Base-by-base conservation (phyloP, 2,797 vertebrate genomes). In the Sebastes vulpes region DNA sequence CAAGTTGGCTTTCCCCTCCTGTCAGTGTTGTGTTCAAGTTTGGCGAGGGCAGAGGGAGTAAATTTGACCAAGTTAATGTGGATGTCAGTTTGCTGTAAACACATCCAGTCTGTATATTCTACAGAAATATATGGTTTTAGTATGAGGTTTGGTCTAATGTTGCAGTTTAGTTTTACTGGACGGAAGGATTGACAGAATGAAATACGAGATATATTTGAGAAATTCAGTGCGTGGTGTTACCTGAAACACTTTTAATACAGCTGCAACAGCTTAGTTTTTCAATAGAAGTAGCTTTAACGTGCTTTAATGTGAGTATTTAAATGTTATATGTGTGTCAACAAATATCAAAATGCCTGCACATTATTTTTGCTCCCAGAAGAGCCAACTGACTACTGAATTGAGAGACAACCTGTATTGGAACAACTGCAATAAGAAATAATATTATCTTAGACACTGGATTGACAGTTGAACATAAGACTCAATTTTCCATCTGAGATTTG, bases 11-110 rank as follows among this genome's bases (percentile, higher is more conserved):
- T 94, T 91, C 80, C 64, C 75, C 73, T 73, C 42, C 84, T 85
- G 84, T 92, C 91, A 90, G 79, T 84, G 66, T 77, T 88, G 83
- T 77, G 82, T 86, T 94, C 84, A 86, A 74, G 73, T 89, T 84
- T 90, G 87, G 90, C 87, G 31, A 83, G 72, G 80, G 75, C 59
- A 56, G 70, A 68, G 56, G 52, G 50, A 83, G 87, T 79, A 81
- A 84, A 93, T 89, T 83, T 76, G 87, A 89, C 87, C 91, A 81
- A 83, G 86, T 88, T 92, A 93, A 91, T 89, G 86, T 84, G 85
- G 90, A 92, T 89, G 93, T 94, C 93, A 94, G 91, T 89, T 93
- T 87, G 86, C 81, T 92, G 87, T 95, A 95, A 96, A 96, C 94
- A 93, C 77, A 79, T 67, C 85, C 83, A 82, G 87, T 90, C 68